A percentile compares a stretch with the other conserved stretches of the same genome.
Conservation (phyloP, 2,113 vertebrate species). For the Entelurus aequoreus region DNA sequence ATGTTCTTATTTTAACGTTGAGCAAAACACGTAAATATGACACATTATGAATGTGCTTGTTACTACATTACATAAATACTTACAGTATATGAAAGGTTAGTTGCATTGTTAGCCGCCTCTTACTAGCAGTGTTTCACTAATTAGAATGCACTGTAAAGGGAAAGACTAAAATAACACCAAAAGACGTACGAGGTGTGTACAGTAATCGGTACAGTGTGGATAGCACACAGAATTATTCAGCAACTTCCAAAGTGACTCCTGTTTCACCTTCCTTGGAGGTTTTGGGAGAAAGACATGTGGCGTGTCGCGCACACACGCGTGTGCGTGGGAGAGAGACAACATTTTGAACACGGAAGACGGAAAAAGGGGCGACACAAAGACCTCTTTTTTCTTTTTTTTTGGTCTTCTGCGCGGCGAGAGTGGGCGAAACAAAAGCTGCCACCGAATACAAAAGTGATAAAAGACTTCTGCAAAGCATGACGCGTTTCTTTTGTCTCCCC, state of each 20-base stretch:
- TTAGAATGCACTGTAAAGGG: no score
- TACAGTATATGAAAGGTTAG: no score
- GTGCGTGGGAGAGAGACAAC: no score
- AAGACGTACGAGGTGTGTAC: no score
- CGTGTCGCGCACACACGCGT: no score
- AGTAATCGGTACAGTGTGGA: neutral
- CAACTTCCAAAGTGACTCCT: neutral
- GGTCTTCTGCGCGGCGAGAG: conserved; percentile 35
- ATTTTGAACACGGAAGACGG: neutral
- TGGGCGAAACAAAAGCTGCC: conserved; percentile 52
- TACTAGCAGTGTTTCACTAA: no score
- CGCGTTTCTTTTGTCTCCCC: conserved; percentile 51
- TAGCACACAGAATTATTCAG: neutral
- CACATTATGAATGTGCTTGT: no score
- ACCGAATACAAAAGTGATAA: conserved; percentile 47
- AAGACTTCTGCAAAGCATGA: conserved; percentile 46
- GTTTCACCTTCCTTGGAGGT: neutral
- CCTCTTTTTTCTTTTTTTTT: conserved; percentile 21
- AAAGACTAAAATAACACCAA: no score
- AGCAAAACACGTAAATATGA: no score
- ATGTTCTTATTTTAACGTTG: no score
- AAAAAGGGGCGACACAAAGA: conserved; percentile 13
- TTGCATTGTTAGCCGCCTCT: no score
- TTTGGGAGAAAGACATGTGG: conserved; percentile 20
- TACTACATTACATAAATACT: no score